These are phyloP conservation scores for Neolamprologus caudopunctatus DNA, from an alignment of 2,113 vertebrate species.

Conservation along the genomic window DNA sequence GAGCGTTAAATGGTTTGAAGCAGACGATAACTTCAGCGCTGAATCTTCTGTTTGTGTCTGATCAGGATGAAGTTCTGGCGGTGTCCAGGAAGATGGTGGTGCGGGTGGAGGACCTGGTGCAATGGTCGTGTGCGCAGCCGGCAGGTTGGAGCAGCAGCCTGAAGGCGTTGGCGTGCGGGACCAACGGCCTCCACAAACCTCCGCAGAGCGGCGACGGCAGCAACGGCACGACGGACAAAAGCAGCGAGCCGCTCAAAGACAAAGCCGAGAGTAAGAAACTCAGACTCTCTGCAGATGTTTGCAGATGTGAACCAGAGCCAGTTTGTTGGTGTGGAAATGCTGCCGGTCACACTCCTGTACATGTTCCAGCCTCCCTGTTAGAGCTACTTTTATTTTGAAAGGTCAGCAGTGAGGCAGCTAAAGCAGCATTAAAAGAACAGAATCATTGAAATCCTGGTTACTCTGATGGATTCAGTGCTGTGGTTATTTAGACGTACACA, in stretches of 20 bases:
- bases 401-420: not conserved
- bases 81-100: conserved; percentile 75
- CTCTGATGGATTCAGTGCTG: not conserved
- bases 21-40: not conserved
- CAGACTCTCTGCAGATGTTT: not conserved
- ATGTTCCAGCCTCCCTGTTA: not conserved
- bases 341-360: not conserved
- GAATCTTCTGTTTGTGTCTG: not conserved
- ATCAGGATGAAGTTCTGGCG: conserved; percentile 74
- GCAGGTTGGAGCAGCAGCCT: conserved; percentile 33
- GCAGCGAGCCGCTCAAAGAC: not conserved
- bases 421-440: not conserved
- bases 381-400: not conserved
- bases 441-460: not conserved
- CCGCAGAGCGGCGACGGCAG: not conserved
- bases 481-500: not conserved
- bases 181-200: conserved; percentile 3
- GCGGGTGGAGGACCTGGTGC: conserved; percentile 72
- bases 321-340: not conserved
- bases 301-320: not conserved
- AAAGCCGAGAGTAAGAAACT: conserved; percentile 16
- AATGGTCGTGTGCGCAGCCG: conserved; percentile 63
- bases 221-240: not conserved
- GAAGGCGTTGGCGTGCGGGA: not conserved
- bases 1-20: not conserved